Base-by-base conservation (phyloP, 1,140 invertebrate species). In the Liolophura sinensis region DNA sequence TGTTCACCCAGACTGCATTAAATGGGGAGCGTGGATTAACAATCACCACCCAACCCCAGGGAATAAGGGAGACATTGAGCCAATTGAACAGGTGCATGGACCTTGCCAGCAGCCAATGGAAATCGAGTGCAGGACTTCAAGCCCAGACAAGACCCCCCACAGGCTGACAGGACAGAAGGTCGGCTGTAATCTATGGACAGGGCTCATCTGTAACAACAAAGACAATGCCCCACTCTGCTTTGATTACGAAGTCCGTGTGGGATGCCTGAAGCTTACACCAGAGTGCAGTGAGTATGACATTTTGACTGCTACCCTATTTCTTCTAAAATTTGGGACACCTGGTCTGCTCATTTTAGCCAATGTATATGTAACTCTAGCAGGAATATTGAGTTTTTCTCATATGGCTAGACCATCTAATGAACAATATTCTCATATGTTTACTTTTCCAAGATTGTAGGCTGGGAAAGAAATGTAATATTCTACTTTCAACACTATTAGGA, bases 141-240 rank as follows among this genome's bases (percentile, higher is more conserved):
- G 67, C 11, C 74, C 75, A 7, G 56, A 72, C 5, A 47, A 67
- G 3, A 49, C 55, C 6, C 60, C 62, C 31, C 64, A 68, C 47
- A 64, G 73, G 16, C 57, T 69, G 12, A 66, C 67, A 16, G 68
- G 60, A 25, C 85, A 93, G 55, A 88, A 92, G 73, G 90, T 91
- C 0, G 88, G 90, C 55, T 95, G 93, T 75, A 90, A 88, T 72
- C 75, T 93, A 31, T 88, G 92, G 75, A 84, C 86, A 47, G 92
- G 92, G 0, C 83, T 94, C 0, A 77, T 88, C 11, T 95, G 92
- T 76, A 78, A 85, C 20, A 76, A 80, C n/a, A 60, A 31, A 22
- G 55, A 76, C 47, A 73, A 75, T 60, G 72, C 62, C 0, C 64
- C 71, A 5, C 25, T 65, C 24, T 83, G 81, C 55, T 72, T 71